Base-by-base conservation (phyloP, 2,888 invertebrate species). In the Endotricha flammealis region DNA sequence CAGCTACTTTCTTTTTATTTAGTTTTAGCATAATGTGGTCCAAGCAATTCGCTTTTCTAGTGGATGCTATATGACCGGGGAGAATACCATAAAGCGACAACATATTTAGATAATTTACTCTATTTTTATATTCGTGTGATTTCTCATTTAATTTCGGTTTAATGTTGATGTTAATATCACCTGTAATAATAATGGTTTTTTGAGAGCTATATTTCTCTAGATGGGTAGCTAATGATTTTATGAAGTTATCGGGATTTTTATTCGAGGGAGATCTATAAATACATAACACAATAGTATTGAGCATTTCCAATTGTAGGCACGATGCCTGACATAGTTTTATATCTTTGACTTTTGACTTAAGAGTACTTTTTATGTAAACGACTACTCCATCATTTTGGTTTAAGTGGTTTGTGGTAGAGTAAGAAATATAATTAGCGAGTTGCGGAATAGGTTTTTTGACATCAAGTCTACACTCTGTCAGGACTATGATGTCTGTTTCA, bases 141-240 rank as follows among this genome's bases (percentile, higher is more conserved):
- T 22, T 6, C 27, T 52, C 47, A 3, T 10, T 20, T 4, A n/a
- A 0, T 31, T 38, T 45, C 3, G 32, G 28, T 23, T 29, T 38
- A 9, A 48, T 27, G 28, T 55, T 50, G 5, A 55, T 53, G 28
- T 55, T 57, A n/a, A 55, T 51, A 23, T 55, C 51, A 3, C 52
- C 57, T 3, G 38, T 30, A 5, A 57, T 31, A 13, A 48, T 41
- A 10, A 51, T 46, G 34, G 43, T 50, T 25, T 40, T 41, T 8
- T 24, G 9, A 0, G 29, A 5, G 8, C 32, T 33, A 17, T 53
- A 3, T 1, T 29, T 32, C 1, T 42, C 36, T 10, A 57, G 25
- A 12, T 49, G 41, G 13, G 8, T 23, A 30, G 37, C 36, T n/a
- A 54, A 22, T 1, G 45, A 48, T 4, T 41, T 29, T 11, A 50